phyloP scores from a whole-genome alignment of 2,113 vertebrate genomes.

The Lasiurus cinereus region DNA sequence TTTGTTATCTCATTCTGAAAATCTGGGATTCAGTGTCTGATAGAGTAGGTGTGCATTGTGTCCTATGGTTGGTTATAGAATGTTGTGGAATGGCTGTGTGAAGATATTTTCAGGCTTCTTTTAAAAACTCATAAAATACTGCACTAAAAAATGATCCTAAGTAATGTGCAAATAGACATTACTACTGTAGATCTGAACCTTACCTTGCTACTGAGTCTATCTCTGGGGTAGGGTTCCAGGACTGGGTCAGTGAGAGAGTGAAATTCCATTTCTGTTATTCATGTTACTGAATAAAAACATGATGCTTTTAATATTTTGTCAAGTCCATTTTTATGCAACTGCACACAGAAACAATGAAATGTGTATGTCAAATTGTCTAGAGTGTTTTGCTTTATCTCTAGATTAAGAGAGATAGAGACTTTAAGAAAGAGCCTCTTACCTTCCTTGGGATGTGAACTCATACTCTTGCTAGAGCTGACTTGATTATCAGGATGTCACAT shows the following conservation, averaged over 20 bases:
- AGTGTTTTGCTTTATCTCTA: not conserved
- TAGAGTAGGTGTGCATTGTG: not conserved
- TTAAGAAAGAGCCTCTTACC: not conserved
- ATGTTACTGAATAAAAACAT: not conserved
- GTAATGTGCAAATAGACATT: not conserved
- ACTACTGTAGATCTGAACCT: not conserved
- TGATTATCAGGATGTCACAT: not conserved
- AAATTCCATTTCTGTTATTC: slow-evolving; percentile 42
- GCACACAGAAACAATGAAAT: slow-evolving; percentile 1
- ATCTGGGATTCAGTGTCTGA: slow-evolving; percentile 31
- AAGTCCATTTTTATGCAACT: slow-evolving; percentile 27
- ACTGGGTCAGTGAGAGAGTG: not conserved
- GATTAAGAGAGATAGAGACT: not conserved
- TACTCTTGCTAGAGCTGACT: not conserved
- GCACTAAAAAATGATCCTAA: not conserved
- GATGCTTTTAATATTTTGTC: slow-evolving; percentile 33
- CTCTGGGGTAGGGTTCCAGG: no score
- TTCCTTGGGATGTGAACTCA: slow-evolving; percentile 1
- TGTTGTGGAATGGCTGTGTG: not conserved
- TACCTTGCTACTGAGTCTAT: not conserved
- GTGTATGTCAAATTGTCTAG: not conserved
- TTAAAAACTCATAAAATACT: not conserved
- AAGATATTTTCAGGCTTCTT: slow-evolving; percentile 37
- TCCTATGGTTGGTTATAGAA: not conserved
- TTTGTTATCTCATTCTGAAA: slow-evolving; percentile 44